Evolutionary conservation across 2,113 vertebrate species (phyloP), one percentile per base, ranked within the genome.

Genomic region (Anhinga anhinga): DNA sequence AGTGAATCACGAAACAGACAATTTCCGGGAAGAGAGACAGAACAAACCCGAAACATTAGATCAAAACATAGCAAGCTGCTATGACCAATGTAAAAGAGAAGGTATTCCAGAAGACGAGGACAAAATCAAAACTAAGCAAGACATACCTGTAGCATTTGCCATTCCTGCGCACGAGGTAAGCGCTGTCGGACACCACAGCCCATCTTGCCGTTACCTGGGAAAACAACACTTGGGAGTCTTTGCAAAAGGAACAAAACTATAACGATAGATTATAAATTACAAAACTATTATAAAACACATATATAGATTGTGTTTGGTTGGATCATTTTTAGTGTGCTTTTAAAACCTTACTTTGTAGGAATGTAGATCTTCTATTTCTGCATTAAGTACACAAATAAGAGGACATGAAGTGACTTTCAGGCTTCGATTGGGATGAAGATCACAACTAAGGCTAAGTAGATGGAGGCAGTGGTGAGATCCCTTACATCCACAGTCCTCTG

Each of bases 31-130:
- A 85, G 92, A 89, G 38, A 89, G 42, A 74, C 76, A 82, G 67
- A 97, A 40, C 15, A 55, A 91, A 21, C 69, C 16, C 3, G 44
- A 97, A 84, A 77, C 90, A 15, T 90, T 96, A 34, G 97, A 98
- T 90, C 98, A 98, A 86, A 98, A 97, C 72, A 7, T 91, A 79
- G 96, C 98, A 95, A 95, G 65, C 79, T 98, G 98, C 86, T 98
- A 97, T 93, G 98, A 99, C 83, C 97, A 81, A 16, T 92, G 97
- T 38, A 98, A 98, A 74, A 97, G 94, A 90, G 82, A 90, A 25
- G 50, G 49, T 71, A 36, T 34, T 82, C 53, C 83, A 91, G 74
- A 92, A 87, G 91, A 96, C 7, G 70, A 97, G 49, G 91, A 77
- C 59, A 76, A 80, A 82, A 30, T 32, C 63, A 49, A 87, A 91